Base-by-base conservation (phyloP, 30 jellyfish, hydroid and myxozoan species). In the Pelagia noctiluca region DNA sequence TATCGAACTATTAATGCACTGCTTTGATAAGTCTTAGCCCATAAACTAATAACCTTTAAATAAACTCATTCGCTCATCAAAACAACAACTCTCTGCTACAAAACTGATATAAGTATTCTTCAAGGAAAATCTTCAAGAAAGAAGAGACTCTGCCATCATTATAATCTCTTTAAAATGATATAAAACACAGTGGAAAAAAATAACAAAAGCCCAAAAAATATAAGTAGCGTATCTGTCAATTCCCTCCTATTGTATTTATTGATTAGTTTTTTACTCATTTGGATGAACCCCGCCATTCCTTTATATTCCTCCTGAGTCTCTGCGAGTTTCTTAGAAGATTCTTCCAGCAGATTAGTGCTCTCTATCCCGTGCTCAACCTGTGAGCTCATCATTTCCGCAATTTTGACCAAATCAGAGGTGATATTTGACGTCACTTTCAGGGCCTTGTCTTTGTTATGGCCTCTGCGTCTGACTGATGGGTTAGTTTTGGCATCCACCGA, bases 281-380 rank as follows among this genome's bases (percentile, higher is more conserved):
- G 85, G 65, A 93, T 88, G 50, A 93, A 69, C 32, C 97, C 98
- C n/a, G 97, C 83, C 84, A 93, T 73, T 16, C 97, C 97, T 67
- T 87, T 87, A 23, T 53, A 91, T 57, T 93, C 98, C 29, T 93
- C 97, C 5, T 93, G 97, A n/a, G 97, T 93, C 73, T 93, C 95
- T 34, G 53, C 48, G 33, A 93, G 65, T 38, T 73, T 69, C 38
- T 83, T 65, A 46, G 98, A 93, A 3, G 98, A 93, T 1, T 78
- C 88, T 82, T 80, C 93, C 10, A 93, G 81, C 19, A 66, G 86
- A 30, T 65, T 75, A 62, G 95, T 82, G 62, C 97, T 93, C 64
- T 88, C 97, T 53, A 76, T 76, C 22, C 93, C 70, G 60, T 87
- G 96, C 32, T 83, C 87, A 19, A 93, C 96, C 72, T 93, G 98